Conservation (phyloP, 2,797 vertebrate genomes). For the Gymnoscopelus microlampas region DNA sequence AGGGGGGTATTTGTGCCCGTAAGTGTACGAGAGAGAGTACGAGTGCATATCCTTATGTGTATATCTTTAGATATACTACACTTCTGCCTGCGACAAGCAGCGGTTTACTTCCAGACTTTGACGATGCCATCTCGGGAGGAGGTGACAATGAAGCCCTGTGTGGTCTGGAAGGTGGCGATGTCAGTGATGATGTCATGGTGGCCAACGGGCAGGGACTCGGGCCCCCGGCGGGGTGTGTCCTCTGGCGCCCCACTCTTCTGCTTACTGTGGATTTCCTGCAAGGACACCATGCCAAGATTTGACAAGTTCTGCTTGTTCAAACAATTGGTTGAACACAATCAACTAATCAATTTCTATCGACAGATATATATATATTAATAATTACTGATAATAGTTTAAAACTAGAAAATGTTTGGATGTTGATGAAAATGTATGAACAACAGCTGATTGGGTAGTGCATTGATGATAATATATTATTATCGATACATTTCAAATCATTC, state of each 20-base stretch:
- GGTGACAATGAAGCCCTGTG: slow-evolving; percentile 97
- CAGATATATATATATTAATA: too few species aligned
- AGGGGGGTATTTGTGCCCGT: background rate
- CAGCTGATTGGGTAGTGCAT: too few species aligned
- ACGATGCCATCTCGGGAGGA: slow-evolving; percentile 96
- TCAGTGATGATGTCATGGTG: slow-evolving; percentile 99
- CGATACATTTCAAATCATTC: too few species aligned
- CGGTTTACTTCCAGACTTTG: slow-evolving; percentile 94
- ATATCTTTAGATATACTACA: too few species aligned
- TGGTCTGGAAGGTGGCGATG: slow-evolving; percentile 97
- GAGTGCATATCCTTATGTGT: too few species aligned
- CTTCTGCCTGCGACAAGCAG: background rate
- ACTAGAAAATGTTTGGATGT: too few species aligned
- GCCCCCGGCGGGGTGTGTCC: slow-evolving; percentile 90
- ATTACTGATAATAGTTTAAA: too few species aligned
- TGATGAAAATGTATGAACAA: too few species aligned
- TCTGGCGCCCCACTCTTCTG: slow-evolving; percentile 92
- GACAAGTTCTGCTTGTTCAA: too few species aligned
- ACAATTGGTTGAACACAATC: too few species aligned
- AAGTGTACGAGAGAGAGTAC: background rate
- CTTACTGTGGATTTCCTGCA: slow-evolving; percentile 97
- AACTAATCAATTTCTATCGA: too few species aligned
- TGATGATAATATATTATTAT: too few species aligned
- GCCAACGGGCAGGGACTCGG: slow-evolving; percentile 93
- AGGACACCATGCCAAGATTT: background rate